A percentile compares a stretch with the other conserved stretches of the same genome.
Evolutionary conservation across 2,113 vertebrate genomes (phyloP).

Genomic region (Megaceryle maxima): DNA sequence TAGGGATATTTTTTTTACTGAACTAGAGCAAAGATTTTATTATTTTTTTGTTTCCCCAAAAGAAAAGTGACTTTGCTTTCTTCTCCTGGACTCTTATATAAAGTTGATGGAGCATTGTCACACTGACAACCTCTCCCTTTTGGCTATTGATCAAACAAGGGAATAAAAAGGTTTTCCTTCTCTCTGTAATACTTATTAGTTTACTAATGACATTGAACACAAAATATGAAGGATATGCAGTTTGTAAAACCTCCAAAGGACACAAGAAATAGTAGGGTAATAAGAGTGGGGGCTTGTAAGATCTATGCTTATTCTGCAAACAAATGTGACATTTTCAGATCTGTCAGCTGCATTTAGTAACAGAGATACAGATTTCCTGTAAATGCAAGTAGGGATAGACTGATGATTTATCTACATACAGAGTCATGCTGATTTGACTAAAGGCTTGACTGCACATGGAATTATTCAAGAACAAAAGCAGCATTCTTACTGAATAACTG

Average conservation of each 20-base stretch:
- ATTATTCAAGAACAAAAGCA: constrained; percentile 44
- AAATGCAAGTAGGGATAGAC: neutral
- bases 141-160: neutral
- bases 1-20: neutral
- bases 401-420: neutral
- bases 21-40: neutral
- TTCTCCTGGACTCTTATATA: neutral
- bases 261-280: neutral
- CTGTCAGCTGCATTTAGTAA: neutral
- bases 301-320: neutral
- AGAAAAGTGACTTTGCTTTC: neutral
- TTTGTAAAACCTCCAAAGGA: neutral
- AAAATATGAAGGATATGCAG: neutral
- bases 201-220: neutral
- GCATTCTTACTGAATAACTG: neutral
- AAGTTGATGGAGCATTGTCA: neutral
- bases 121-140: neutral
- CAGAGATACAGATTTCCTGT: neutral
- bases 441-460: neutral
- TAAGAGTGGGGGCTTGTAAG: neutral
- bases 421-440: constrained; percentile 33
- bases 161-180: neutral
- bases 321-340: neutral
- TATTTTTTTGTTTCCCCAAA: neutral
- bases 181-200: neutral